These are phyloP conservation scores for Porphyrio hochstetteri DNA, from an alignment of 2,113 vertebrate genomes.

Conservation along the genomic window DNA sequence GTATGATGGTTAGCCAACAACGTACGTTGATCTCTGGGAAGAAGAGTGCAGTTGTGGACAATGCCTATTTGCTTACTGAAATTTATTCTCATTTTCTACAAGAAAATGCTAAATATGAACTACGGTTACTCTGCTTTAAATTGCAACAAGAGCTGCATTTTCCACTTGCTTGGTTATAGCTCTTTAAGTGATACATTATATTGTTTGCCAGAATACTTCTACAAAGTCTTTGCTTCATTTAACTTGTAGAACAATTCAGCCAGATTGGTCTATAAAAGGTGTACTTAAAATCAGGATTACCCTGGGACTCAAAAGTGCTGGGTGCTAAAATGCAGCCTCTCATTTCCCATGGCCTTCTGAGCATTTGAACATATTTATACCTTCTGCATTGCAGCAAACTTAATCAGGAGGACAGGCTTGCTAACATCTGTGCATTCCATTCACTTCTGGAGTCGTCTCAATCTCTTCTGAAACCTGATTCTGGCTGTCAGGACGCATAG, in stretches of 20 bases:
- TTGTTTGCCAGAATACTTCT: slow-evolving; percentile 63
- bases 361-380: slow-evolving; percentile 69
- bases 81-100: slow-evolving; percentile 44
- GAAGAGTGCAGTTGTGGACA: not conserved
- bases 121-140: not conserved
- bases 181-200: slow-evolving; percentile 72
- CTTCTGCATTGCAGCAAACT: slow-evolving; percentile 71
- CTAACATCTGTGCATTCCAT: slow-evolving; percentile 73
- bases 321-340: slow-evolving; percentile 37
- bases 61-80: not conserved
- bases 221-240: slow-evolving; percentile 59
- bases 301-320: slow-evolving; percentile 45
- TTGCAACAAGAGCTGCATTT: slow-evolving; percentile 57
- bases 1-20: not conserved
- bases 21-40: not conserved
- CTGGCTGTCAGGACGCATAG: slow-evolving; percentile 52
- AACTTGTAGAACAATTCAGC: slow-evolving; percentile 52
- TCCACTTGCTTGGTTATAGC: slow-evolving; percentile 70
- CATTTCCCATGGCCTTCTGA: slow-evolving; percentile 46
- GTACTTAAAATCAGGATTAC: slow-evolving; percentile 73
- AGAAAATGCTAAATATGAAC: slow-evolving; percentile 32
- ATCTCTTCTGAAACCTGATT: slow-evolving; percentile 67
- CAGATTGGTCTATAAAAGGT: slow-evolving; percentile 73
- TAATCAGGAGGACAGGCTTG: slow-evolving; percentile 70
- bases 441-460: slow-evolving; percentile 64